Conservation (phyloP, 2,113 vertebrate genomes). For the Rhinopomastus cyanomelas region DNA sequence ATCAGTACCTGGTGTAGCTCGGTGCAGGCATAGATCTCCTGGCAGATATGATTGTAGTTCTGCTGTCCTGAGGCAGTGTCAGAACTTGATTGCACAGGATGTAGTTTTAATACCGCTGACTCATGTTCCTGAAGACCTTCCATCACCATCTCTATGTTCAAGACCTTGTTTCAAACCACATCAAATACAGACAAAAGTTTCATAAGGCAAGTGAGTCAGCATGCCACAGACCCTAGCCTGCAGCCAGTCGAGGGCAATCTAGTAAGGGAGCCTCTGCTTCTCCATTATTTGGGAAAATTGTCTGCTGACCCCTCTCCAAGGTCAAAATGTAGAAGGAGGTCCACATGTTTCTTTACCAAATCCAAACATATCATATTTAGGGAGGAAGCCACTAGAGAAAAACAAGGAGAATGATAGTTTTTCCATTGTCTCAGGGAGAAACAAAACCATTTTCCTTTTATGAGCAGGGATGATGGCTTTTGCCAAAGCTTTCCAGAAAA, state of each 20-base stretch:
- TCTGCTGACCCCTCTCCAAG: neutral
- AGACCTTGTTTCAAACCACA: constrained; percentile 62
- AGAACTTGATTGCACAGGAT: neutral
- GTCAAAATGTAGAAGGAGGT: neutral
- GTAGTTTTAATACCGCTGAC: neutral
- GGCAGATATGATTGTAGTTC: constrained; percentile 54
- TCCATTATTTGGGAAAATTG: neutral
- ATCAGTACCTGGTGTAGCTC: constrained; percentile 64
- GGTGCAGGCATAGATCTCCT: constrained; percentile 58
- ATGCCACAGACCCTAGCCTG: neutral
- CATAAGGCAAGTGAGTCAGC: neutral
- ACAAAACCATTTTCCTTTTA: neutral
- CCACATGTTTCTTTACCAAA: neutral
- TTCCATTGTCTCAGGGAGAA: neutral
- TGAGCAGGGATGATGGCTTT: neutral
- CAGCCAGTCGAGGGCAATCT: neutral
- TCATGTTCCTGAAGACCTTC: constrained; percentile 65
- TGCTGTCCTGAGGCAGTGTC: neutral
- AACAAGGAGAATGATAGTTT: neutral
- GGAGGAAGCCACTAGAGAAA: neutral
- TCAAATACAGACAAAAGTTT: neutral
- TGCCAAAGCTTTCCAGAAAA: neutral
- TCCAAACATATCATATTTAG: rapidly evolving
- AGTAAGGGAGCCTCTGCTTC: neutral
- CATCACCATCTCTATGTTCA: constrained; percentile 48